A percentile compares a stretch with the other conserved stretches of the same genome.
Conservation (phyloP, 2,888 invertebrate genomes). For the Drosophila mimica region DNA sequence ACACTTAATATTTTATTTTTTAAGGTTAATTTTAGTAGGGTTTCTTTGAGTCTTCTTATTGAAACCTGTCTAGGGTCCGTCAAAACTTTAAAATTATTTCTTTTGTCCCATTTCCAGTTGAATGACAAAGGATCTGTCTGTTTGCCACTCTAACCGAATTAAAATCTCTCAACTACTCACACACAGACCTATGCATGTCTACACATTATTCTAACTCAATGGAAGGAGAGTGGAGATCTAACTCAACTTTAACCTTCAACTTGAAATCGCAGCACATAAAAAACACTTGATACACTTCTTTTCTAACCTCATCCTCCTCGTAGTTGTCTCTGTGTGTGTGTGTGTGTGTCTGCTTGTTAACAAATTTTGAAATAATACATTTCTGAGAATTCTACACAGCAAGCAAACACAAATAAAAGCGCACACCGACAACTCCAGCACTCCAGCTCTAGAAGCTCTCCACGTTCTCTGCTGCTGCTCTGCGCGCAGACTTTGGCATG, state of each 20-base stretch:
- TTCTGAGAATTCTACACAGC: slow-evolving; percentile 67
- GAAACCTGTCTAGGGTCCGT: slow-evolving; percentile 31
- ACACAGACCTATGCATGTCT: slow-evolving; percentile 2
- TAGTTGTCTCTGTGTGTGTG: slow-evolving; percentile 11
- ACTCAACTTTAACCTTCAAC: slow-evolving; percentile 76
- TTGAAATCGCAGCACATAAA: slow-evolving; percentile 54
- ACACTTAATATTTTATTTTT: neutral
- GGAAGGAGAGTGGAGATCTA: slow-evolving; percentile 23
- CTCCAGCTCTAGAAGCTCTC: slow-evolving; percentile 13
- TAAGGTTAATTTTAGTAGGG: neutral
- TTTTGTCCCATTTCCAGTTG: slow-evolving; percentile 26
- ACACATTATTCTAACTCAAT: slow-evolving; percentile 44
- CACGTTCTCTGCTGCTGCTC: slow-evolving; percentile 18
- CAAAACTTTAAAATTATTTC: slow-evolving; percentile 23
- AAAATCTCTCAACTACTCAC: slow-evolving; percentile 9
- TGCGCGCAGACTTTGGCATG: slow-evolving; percentile 64
- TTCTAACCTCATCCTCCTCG: slow-evolving; percentile 32
- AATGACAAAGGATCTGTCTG: slow-evolving; percentile 57
- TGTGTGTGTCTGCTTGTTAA: slow-evolving; percentile 65
- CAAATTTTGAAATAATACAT: slow-evolving; percentile 76
- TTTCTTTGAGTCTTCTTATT: slow-evolving; percentile 1
- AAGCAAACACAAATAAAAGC: slow-evolving; percentile 39
- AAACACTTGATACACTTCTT: slow-evolving; percentile 77
- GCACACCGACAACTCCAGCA: slow-evolving; percentile 27
- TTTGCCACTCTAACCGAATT: slow-evolving; percentile 34